Evolutionary conservation across 2,113 vertebrate genomes (phyloP), one percentile per base, ranked within the genome.

Genomic region (Propithecus coquereli): DNA sequence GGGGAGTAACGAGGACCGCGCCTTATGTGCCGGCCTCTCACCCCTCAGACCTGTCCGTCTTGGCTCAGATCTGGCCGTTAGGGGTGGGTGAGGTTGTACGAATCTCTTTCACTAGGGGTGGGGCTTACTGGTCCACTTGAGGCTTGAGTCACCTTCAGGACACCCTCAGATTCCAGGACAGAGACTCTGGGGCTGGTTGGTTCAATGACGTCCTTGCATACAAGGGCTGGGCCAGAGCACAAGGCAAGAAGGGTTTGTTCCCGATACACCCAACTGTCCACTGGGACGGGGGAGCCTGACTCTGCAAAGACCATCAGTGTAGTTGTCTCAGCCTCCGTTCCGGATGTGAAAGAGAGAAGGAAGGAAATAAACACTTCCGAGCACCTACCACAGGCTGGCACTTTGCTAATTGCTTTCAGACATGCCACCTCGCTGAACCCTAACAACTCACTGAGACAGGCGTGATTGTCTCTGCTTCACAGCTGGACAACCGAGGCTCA

Each of bases 21-120:
- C 30, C 34, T 12, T 1, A 0, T 1, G 47, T 0, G 17, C 3
- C 0, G 23, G 68, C 61, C 25, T 86, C 74, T 0, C 23, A 8
- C 14, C 1, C 2, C 61, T 76, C 73, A 76, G 73, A 76, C 32
- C 45, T 30, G 27, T 27, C 40, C 14, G 12, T 76, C 73, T 32
- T 32, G 43, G 13, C 43, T 83, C 61, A 45, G 9, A 7, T 14
- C 40, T 27, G 17, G 23, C 59, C 17, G 4, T 27, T 8, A 12
- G 18, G 20, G 7, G 13, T 2, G n/a, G 8, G 66, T 37, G 84
- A 3, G 25, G 11, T 0, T 23, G n/a, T 14, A 16, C 1, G 18
- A 37, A 34, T 34, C 77, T 32, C 59, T 73, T 30, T 81, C 32
- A 3, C 68, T 37, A 4, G 40, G 40, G 18, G 9, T 22, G 43